These are phyloP conservation scores for Noturus placidus DNA, from an alignment of 2,113 vertebrate species.

Conservation along the genomic window DNA sequence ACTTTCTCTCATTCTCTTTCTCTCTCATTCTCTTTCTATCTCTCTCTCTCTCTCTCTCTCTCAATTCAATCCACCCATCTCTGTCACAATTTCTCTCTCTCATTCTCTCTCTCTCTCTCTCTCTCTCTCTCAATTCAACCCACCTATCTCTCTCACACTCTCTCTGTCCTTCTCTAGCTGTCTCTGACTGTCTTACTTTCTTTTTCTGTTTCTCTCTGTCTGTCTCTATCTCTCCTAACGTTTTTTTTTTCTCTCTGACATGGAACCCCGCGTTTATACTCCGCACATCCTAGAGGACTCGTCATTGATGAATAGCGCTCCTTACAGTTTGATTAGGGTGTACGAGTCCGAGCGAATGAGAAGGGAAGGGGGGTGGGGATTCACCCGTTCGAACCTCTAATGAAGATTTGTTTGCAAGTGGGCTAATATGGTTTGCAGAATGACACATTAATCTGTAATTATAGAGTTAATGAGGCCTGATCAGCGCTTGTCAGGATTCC, in stretches of 20 bases:
- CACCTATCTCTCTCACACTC: not conserved
- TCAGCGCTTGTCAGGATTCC: slow-evolving; percentile 61
- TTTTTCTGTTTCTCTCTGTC: not conserved
- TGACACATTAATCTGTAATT: slow-evolving; percentile 64
- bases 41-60: too few species aligned
- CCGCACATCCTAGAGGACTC: slow-evolving; percentile 2
- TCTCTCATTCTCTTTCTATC: not conserved
- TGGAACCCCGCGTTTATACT: not conserved
- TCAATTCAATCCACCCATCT: too few species aligned
- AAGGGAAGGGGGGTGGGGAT: slow-evolving; percentile 11
- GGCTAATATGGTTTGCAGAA: slow-evolving; percentile 59
- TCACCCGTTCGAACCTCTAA: slow-evolving; percentile 41
- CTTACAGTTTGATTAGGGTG: slow-evolving; percentile 36
- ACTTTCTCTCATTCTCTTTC: too few species aligned
- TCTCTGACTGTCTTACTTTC: not conserved
- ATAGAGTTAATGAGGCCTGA: slow-evolving; percentile 65
- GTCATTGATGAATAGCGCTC: slow-evolving; percentile 26
- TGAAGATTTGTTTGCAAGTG: slow-evolving; percentile 55
- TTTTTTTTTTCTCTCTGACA: not conserved
- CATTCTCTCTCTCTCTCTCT: not conserved
- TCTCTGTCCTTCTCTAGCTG: not conserved
- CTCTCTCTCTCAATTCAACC: not conserved
- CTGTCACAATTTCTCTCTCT: not conserved
- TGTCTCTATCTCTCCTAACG: not conserved
- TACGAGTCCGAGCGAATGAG: slow-evolving; percentile 53